Base-by-base conservation (phyloP, 2,888 invertebrate genomes). In the Aspidiotus rigidus region DNA sequence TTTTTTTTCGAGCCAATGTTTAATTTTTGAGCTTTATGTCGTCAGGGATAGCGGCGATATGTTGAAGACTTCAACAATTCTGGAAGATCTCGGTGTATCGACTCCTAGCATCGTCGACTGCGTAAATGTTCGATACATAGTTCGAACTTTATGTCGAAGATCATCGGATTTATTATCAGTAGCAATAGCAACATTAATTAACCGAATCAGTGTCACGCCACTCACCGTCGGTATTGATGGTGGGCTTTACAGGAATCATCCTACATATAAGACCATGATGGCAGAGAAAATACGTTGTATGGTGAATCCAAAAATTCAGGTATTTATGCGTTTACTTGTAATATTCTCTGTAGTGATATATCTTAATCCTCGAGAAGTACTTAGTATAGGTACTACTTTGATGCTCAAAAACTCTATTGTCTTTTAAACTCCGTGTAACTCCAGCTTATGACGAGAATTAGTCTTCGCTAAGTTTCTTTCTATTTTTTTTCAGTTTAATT, bases 211-310 rank as follows among this genome's bases (percentile, higher is more conserved):
- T 72, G 88, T 92, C 76, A 85, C 89, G 16, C 84, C 85, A 74
- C 84, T 83, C 16, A 83, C 83, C 0, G 83, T 85, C 9, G 85
- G 82, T n/a, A 83, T 85, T 44, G 85, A 85, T 75, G 85, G 85
- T 41, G 83, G 83, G 10, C 81, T 85, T 13, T 85, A 84, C 75
- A 86, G 96, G 75, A 95, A 89, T 83, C 97, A 98, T 80, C 97
- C 97, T 7, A 90, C 92, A 80, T 97, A 97, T 84, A 93, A 95
- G 79, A 85, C 90, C 78, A 85, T 95, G 76, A 95, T 97, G 93
- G 87, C 87, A 75, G 89, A 90, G 74, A 93, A 92, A 80, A 93
- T 93, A 74, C 80, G 83, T 67, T 83, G 86, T 75, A 83, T 95
- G 71, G 84, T 90, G 59, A 83, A 83, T 72, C 87, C 89, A 1